Evolutionary conservation across 2,797 vertebrate species (phyloP).

Genomic region (Brachyalestes nurse): DNA sequence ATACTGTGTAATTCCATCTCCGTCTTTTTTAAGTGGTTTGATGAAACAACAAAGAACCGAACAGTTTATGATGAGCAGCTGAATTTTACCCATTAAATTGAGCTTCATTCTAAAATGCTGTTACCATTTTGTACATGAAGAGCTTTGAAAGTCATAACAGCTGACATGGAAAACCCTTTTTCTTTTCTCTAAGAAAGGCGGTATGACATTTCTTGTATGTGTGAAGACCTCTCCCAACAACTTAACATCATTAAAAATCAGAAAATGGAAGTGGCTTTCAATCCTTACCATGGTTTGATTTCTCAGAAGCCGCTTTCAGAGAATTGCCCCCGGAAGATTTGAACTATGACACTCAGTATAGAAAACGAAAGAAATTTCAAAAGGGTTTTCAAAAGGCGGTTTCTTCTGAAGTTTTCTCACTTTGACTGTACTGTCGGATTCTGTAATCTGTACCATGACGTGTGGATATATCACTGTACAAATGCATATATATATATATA

Average conservation of each 20-base stretch:
- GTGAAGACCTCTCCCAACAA: too few species aligned
- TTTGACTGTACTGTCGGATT: neutral
- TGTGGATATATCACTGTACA: too few species aligned
- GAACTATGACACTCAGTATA: neutral
- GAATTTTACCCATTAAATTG: constrained; percentile 14
- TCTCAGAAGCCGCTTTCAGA: neutral
- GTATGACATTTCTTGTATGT: too few species aligned
- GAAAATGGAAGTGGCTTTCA: too few species aligned
- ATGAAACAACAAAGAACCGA: constrained; percentile 13
- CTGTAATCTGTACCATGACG: neutral
- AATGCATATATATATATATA: too few species aligned
- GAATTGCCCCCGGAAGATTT: too few species aligned
- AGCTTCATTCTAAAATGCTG: too few species aligned
- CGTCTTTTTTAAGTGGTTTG: neutral
- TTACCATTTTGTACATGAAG: too few species aligned
- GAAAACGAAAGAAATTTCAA: neutral
- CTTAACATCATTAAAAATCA: too few species aligned
- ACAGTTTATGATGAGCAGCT: constrained; percentile 31
- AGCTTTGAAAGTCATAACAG: too few species aligned
- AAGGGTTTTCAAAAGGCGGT: neutral
- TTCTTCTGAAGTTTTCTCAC: neutral
- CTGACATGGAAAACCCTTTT: too few species aligned
- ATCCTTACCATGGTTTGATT: neutral
- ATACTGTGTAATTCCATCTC: constrained; percentile 48
- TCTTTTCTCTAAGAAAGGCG: too few species aligned